Evolutionary conservation across 2,888 invertebrate genomes (phyloP).

Genomic region (Heteromurus nitidus): DNA sequence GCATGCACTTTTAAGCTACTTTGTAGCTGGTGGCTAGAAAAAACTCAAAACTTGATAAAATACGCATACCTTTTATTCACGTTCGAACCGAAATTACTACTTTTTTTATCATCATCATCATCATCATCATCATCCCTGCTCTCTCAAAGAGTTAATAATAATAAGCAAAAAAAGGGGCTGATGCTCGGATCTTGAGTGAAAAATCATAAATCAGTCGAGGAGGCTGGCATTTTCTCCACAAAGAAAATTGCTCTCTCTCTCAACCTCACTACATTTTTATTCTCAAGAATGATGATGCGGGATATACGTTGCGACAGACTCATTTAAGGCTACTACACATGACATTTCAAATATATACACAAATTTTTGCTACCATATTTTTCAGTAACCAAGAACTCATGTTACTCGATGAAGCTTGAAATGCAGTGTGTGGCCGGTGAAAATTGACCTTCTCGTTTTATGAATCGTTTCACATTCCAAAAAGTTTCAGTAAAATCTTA

Average conservation of each 20-base stretch:
- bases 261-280: no score
- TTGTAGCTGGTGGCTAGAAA: not conserved
- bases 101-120: not conserved
- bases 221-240: conserved; percentile 23
- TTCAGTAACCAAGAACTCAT: not conserved
- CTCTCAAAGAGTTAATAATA: no score
- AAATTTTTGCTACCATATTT: conserved; percentile 1
- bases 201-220: conserved; percentile 59
- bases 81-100: conserved; percentile 4
- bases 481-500: no score
- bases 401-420: not conserved
- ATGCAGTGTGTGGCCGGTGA: not conserved
- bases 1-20: no score
- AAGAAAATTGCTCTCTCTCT: not conserved
- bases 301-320: no score
- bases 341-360: not conserved
- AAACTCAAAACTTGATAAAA: not conserved
- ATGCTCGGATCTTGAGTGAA: conserved; percentile 31
- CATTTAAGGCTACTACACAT: no score
- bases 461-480: no score
- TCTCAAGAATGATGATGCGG: no score
- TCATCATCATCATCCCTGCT: not conserved
- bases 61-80: not conserved
- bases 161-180: conserved; percentile 46
- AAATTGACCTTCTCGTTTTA: no score